Evolutionary conservation across 2,113 vertebrate genomes (phyloP).

Genomic region (Chunga burmeisteri): DNA sequence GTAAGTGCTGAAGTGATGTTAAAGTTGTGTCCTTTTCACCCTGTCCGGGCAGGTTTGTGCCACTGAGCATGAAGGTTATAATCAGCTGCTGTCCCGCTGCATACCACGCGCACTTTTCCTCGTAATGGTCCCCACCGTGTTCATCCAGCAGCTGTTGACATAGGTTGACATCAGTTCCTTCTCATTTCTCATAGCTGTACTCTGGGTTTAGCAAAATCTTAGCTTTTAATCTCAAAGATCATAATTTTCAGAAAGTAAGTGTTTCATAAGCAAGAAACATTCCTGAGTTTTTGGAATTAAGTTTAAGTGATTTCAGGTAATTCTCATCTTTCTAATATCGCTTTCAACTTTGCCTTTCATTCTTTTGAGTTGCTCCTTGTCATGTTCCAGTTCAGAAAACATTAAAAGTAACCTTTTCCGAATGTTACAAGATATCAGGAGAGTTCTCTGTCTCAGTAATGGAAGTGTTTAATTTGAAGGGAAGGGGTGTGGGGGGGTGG

Average conservation of each 20-base stretch:
- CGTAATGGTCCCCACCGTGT: not conserved
- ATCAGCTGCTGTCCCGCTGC: not conserved
- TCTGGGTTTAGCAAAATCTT: not conserved
- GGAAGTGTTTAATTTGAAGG: conserved; percentile 8
- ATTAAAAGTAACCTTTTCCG: conserved; percentile 47
- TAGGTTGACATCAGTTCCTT: not conserved
- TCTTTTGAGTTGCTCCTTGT: conserved; percentile 3
- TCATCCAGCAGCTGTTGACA: not conserved
- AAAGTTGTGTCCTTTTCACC: not conserved
- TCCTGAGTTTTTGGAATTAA: not conserved
- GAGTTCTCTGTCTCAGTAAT: conserved; percentile 15
- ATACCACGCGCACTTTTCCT: not conserved
- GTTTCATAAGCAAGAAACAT: not conserved
- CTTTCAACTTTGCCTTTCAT: conserved; percentile 18
- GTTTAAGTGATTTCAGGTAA: not conserved
- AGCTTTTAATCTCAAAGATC: not conserved
- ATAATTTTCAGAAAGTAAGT: not conserved
- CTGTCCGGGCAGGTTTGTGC: not conserved
- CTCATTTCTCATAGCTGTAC: not conserved
- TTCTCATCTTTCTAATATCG: not conserved
- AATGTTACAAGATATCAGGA: conserved; percentile 29
- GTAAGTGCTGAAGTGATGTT: not conserved
- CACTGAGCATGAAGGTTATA: not conserved
- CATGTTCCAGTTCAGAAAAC: conserved; percentile 23
- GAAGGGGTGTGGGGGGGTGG: too few species aligned